These are phyloP conservation scores for Coelopa pilipes DNA, from an alignment of 2,888 invertebrate genomes.

Conservation along the genomic window DNA sequence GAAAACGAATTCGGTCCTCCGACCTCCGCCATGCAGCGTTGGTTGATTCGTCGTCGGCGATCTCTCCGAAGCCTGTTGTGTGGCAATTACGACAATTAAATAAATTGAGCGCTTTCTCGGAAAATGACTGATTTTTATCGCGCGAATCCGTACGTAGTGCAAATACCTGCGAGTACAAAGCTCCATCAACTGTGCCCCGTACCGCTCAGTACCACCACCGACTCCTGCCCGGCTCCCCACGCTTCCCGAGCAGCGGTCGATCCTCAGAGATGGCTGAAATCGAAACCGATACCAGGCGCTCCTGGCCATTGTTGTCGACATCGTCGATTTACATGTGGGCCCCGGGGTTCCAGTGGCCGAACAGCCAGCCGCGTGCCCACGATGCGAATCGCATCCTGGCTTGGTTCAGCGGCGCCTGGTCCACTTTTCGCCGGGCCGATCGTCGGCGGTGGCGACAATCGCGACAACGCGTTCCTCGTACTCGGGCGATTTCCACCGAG, in stretches of 20 bases:
- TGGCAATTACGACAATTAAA: constrained; percentile 56
- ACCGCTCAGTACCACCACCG: too few species aligned
- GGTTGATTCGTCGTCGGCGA: too few species aligned
- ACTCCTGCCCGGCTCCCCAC: too few species aligned
- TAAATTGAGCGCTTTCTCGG: constrained; percentile 64
- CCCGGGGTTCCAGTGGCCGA: background rate
- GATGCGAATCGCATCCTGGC: background rate
- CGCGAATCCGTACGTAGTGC: constrained; percentile 40
- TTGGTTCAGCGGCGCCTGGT: constrained; percentile 42
- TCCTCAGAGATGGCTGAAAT: too few species aligned
- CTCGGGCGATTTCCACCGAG: constrained; percentile 38
- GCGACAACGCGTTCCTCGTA: constrained; percentile 38
- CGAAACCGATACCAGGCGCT: too few species aligned
- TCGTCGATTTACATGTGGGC: background rate
- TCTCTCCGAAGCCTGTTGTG: constrained; percentile 4
- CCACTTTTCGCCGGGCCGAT: constrained; percentile 34
- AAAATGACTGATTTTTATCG: constrained; percentile 45
- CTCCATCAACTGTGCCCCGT: too few species aligned
- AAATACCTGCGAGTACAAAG: constrained; percentile 33
- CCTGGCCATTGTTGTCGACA: background rate
- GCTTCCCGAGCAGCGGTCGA: too few species aligned
- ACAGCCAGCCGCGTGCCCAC: background rate
- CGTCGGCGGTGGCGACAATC: background rate
- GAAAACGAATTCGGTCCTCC: too few species aligned
- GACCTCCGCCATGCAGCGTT: too few species aligned